These are phyloP conservation scores for Zaprionus inermis DNA, from an alignment of 1,140 invertebrate genomes.

Conservation along the genomic window DNA sequence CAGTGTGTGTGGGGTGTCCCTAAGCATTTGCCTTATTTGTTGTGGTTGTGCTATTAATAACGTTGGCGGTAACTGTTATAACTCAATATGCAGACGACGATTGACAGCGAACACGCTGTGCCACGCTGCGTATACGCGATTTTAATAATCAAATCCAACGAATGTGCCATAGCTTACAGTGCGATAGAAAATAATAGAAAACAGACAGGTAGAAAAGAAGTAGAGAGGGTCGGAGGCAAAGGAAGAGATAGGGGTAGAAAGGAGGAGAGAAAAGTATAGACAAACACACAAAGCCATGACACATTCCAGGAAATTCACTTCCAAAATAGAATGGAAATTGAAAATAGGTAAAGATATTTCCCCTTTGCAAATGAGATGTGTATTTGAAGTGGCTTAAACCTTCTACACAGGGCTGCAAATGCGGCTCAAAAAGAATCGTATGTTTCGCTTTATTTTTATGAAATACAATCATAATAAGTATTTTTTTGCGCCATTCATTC, in stretches of 20 bases:
- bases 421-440: too few species aligned
- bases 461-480: too few species aligned
- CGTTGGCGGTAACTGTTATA: not conserved
- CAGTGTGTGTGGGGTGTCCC: not conserved
- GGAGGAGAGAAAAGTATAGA: not conserved
- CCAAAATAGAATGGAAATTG: not conserved
- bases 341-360: too few species aligned
- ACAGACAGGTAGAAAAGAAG: not conserved
- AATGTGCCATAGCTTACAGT: not conserved
- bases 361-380: too few species aligned
- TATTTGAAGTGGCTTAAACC: too few species aligned
- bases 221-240: not conserved
- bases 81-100: not conserved
- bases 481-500: too few species aligned
- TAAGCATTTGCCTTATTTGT: not conserved
- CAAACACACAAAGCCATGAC: not conserved
- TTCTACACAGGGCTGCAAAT: too few species aligned
- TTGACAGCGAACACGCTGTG: not conserved
- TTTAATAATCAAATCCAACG: not conserved
- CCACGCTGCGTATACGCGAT: slow-evolving; percentile 7
- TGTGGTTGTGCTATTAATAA: slow-evolving; percentile 4
- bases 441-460: too few species aligned
- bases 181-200: slow-evolving; percentile 2
- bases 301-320: not conserved
- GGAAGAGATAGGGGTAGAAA: not conserved